Conservation (phyloP, 1,140 invertebrate genomes). For the Meloidogyne hapla region DNA sequence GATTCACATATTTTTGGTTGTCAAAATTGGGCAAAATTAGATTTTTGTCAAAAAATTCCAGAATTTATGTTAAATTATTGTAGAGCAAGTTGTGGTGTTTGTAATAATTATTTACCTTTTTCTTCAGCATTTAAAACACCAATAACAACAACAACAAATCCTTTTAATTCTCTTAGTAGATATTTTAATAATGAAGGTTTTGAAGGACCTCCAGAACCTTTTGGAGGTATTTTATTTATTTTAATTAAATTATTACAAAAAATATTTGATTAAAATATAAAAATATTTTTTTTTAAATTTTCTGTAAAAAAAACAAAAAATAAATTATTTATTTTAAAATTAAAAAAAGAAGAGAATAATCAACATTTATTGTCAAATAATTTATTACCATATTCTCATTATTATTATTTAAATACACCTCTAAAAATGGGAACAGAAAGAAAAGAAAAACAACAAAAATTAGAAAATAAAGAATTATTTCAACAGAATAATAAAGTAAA, state of each 20-base stretch:
- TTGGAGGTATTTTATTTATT: background rate
- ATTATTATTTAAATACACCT: background rate
- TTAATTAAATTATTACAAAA: background rate
- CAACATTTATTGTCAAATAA: background rate
- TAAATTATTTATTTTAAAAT: too few relatives aligned
- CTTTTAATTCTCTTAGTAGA: background rate
- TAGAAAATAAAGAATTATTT: background rate
- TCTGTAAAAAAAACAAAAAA: too few relatives aligned
- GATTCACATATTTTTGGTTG: conserved; percentile 37
- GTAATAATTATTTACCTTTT: background rate
- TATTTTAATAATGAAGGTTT: background rate
- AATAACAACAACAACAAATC: background rate
- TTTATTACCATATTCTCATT: background rate
- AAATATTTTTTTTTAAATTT: too few relatives aligned
- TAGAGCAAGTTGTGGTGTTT: conserved; percentile 31
- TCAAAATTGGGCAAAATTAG: conserved; percentile 27
- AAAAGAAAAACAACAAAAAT: conserved; percentile 3
- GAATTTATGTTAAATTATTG: conserved; percentile 38
- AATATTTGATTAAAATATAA: too few relatives aligned
- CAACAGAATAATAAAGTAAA: background rate
- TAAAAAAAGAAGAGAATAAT: too few relatives aligned
- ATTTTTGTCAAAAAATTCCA: conserved; percentile 29
- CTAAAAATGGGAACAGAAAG: background rate
- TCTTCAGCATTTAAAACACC: background rate
- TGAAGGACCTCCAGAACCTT: background rate